Base-by-base conservation (phyloP, 2,888 invertebrate species). In the Protophormia terraenovae region DNA sequence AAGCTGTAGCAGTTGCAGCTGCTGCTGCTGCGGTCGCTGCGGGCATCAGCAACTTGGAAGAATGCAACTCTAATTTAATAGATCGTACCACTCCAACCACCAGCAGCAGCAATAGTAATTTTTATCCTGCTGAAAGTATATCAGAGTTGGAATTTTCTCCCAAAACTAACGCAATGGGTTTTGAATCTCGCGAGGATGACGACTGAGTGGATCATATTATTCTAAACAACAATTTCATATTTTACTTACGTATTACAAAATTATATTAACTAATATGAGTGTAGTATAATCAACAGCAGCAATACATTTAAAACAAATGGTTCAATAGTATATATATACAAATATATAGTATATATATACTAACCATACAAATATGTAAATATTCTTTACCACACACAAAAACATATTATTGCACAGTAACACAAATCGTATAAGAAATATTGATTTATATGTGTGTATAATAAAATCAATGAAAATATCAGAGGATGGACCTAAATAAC, bases 111-210 rank as follows among this genome's bases (percentile, higher is more conserved):
- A 88, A 87, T 53, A 93, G 93, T 58, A 95, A 94, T 88, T 95
- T 94, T 89, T 96, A 95, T 90, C 95, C 96, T 83, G 94, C 95
- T 60, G 95, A 95, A 89, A 95, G 95, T 88, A 94, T 96, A 90
- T 96, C 96, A 87, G 96, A 96, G 2, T 93, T 94, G 6, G 95
- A 96, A 79, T 96, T 96, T 91, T 95, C 96, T 45, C 96, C 96
- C 0, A 96, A 96, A 85, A 91, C 94, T 50, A 95, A 95, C 90
- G 95, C 95, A 88, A 94, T 95, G 88, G 95, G 94, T 92, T 95
- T 96, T 66, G 95, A 96, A 83, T 95, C 95, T 14, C 93, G 95
- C 50, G 96, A n/a, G n/a, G n/a, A 96, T 93, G 96, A 96, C 83
- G 96, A 97, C 94, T 97, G 96, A 96, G 81, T 75, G 73, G 64